These are phyloP conservation scores for Kradibia gibbosae DNA, from an alignment of 1,140 invertebrate genomes.

Conservation along the genomic window DNA sequence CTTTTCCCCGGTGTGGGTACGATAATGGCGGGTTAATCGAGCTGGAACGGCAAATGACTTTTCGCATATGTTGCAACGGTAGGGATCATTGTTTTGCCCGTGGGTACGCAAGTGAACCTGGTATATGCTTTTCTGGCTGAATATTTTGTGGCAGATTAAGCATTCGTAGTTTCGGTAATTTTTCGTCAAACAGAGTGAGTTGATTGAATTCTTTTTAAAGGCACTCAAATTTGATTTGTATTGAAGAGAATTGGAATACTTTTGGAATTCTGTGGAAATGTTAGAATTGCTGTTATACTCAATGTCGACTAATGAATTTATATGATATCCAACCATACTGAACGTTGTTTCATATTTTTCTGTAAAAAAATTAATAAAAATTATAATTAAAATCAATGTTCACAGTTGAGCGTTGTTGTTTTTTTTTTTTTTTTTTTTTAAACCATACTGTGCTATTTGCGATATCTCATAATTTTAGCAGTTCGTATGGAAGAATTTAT, in stretches of 20 bases:
- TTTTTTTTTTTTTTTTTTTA: too few relatives aligned
- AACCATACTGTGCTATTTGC: too few relatives aligned
- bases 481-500: too few relatives aligned
- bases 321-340: conserved; percentile 14
- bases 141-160: conserved; percentile 75
- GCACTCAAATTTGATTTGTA: conserved; percentile 27
- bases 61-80: conserved; percentile 91
- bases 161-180: conserved; percentile 71
- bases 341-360: neutral
- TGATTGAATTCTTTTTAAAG: conserved; percentile 2
- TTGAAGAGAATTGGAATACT: neutral
- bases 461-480: too few relatives aligned
- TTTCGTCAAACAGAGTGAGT: conserved; percentile 12
- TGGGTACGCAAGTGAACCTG: conserved; percentile 76
- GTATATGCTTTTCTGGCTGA: conserved; percentile 75
- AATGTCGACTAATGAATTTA: neutral
- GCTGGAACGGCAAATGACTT: conserved; percentile 94
- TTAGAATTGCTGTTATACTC: neutral
- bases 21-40: conserved; percentile 91
- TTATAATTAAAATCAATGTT: too few relatives aligned
- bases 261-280: conserved; percentile 9
- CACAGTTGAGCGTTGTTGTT: too few relatives aligned
- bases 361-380: neutral
- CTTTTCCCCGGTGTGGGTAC: conserved; percentile 90
- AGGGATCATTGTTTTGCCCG: conserved; percentile 79